Percentiles rank a stretch among this genome's conserved stretches.
Evolutionary conservation across 2,113 vertebrate genomes (phyloP).

Genomic region (Sinocyclocheilus grahami): DNA sequence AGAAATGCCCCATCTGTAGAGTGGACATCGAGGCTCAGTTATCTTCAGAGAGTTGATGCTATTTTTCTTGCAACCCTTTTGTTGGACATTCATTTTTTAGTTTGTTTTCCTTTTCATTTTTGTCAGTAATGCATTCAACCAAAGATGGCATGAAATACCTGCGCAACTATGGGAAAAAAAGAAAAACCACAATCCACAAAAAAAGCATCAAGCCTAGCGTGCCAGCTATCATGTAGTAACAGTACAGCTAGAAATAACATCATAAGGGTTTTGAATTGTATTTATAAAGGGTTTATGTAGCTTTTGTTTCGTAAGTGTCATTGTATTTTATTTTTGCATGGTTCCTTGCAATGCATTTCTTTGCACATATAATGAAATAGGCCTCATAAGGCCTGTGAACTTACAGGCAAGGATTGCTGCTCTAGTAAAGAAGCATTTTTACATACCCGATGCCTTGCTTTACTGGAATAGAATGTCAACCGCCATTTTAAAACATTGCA

Average conservation of each 20-base stretch:
- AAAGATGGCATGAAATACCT: conserved; percentile 99
- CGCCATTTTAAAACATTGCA: conserved; percentile 85
- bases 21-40: conserved; percentile 99
- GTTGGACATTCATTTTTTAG: conserved; percentile 54
- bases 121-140: conserved; percentile 99
- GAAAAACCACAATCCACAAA: conserved; percentile 50
- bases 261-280: conserved; percentile 88
- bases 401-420: conserved; percentile 96
- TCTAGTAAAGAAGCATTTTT: conserved; percentile 90
- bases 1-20: conserved; percentile 99
- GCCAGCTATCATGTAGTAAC: conserved; percentile 93
- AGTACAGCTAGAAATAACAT: conserved; percentile 87
- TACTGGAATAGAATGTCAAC: conserved; percentile 89
- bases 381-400: conserved; percentile 85
- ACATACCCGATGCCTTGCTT: conserved; percentile 87
- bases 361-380: conserved; percentile 97
- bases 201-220: conserved; percentile 84
- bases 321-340: conserved; percentile 99
- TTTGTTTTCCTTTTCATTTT: conserved; percentile 73
- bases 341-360: conserved; percentile 99
- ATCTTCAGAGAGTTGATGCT: conserved; percentile 98
- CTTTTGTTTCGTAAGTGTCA: conserved; percentile 87
- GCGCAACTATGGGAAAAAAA: conserved; percentile 76
- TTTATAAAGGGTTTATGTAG: conserved; percentile 96
- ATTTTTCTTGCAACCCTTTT: conserved; percentile 78